Conservation (phyloP, 1,140 invertebrate genomes). For the Myzus persicae region DNA sequence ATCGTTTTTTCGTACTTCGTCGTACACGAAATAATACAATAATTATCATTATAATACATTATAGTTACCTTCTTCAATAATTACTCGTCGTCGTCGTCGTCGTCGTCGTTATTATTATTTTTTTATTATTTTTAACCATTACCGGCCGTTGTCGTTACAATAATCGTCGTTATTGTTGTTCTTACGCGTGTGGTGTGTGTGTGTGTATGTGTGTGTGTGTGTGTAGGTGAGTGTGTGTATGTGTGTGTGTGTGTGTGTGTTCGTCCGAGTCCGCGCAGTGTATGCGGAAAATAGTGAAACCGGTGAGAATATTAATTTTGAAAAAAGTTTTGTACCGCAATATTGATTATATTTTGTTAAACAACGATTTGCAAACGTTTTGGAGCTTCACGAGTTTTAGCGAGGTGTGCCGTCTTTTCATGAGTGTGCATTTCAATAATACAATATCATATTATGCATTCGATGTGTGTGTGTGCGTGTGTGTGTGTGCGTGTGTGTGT, state of each 20-base stretch:
- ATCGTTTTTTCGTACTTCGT: not conserved
- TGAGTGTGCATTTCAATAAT: conserved; percentile 2
- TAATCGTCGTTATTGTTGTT: not conserved
- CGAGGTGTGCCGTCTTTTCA: too few relatives aligned
- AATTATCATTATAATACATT: not conserved
- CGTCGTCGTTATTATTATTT: not conserved
- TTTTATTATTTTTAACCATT: not conserved
- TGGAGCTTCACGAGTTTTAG: too few relatives aligned
- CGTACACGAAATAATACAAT: not conserved
- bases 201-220: not conserved
- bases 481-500: not conserved
- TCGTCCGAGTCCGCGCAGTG: not conserved
- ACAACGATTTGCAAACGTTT: too few relatives aligned
- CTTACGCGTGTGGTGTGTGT: not conserved
- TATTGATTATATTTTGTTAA: too few relatives aligned
- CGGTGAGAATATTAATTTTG: not conserved
- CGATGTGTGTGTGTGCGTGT: not conserved
- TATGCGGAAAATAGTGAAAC: not conserved
- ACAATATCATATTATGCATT: not conserved
- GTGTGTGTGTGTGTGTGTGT: not conserved
- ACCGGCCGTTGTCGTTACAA: too few relatives aligned
- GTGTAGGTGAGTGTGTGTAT: not conserved
- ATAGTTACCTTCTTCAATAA: not conserved
- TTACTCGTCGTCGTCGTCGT: not conserved
- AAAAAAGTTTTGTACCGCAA: too few relatives aligned